phyloP scores from a whole-genome alignment of 2,888 invertebrate genomes.

The Polia nebulosa region DNA sequence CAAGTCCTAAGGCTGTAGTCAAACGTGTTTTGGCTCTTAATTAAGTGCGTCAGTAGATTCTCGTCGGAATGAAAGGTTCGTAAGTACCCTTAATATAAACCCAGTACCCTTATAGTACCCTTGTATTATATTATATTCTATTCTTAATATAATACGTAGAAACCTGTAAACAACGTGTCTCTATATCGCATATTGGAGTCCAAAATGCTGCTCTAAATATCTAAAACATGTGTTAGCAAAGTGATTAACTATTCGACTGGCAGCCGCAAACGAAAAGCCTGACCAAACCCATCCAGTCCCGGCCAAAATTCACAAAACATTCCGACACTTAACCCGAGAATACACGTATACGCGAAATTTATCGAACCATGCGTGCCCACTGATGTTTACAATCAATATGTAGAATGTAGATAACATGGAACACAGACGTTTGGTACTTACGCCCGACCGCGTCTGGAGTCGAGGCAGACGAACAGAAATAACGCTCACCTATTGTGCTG shows the following conservation, averaged over 20 bases:
- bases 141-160: background rate
- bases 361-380: conserved; percentile 54
- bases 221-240: conserved; percentile 43
- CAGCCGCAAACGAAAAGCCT: conserved; percentile 38
- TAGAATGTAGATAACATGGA: conserved; percentile 62
- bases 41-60: background rate
- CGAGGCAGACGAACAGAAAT: conserved; percentile 83
- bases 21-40: background rate
- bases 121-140: no score
- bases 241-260: conserved; percentile 33
- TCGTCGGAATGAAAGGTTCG: no score
- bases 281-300: conserved; percentile 32
- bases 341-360: conserved; percentile 49
- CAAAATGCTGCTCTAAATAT: conserved; percentile 7
- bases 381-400: conserved; percentile 65
- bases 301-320: conserved; percentile 37
- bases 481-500: conserved; percentile 86
- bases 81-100: no score
- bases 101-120: no score
- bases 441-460: conserved; percentile 74
- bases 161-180: background rate
- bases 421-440: conserved; percentile 55
- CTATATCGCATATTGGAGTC: background rate
- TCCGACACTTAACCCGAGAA: conserved; percentile 20
- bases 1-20: accelerated